Base-by-base conservation (phyloP, 2,888 invertebrate species). In the Eupeodes luniger region DNA sequence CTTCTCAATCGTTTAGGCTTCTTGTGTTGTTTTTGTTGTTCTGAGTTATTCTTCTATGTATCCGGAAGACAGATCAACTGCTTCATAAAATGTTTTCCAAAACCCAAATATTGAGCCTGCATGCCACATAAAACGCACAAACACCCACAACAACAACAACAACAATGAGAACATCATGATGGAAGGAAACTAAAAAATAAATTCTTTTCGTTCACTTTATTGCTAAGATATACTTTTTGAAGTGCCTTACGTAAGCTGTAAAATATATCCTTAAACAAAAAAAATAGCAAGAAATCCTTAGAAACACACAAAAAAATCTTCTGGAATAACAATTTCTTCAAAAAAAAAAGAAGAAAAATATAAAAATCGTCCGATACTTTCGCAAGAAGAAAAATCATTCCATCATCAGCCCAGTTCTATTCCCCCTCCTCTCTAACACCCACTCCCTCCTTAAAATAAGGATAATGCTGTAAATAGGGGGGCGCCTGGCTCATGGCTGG, bases 221-320 rank as follows among this genome's bases (percentile, higher is more conserved):
- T 87, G 61, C 80, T 34, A 55, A 80, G 77, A 84, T 84, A 87
- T 72, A 81, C 80, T 80, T 47, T 72, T 47, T 55, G 83, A 87
- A 87, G 87, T 84, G 84, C 67, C 83, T 84, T 87, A 87, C 80
- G 84, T 84, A 84, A 87, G 84, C 77, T 72, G 83, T 87, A 74
- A 81, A 81, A 78, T 78, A 69, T 78, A 85, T 81, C 81, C 77
- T 74, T 44, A 77, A 77, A 66, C 53, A 67, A 55, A 59, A 40
- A 67, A 61, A 14, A 67, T n/a, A 66, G 67, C 12, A 16, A 36
- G n/a, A 74, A 66, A 64, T 70, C 61, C 40, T 69, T 51, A 5
- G 16, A 72, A 85, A 78, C 74, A 74, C 78, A 81, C 78, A 66
- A 75, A 47, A 47, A 86, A 79, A 79, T 64, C 75, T 70, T 59